These are phyloP conservation scores for Laticauda colubrina DNA, from an alignment of 2,113 vertebrate genomes.

Conservation along the genomic window DNA sequence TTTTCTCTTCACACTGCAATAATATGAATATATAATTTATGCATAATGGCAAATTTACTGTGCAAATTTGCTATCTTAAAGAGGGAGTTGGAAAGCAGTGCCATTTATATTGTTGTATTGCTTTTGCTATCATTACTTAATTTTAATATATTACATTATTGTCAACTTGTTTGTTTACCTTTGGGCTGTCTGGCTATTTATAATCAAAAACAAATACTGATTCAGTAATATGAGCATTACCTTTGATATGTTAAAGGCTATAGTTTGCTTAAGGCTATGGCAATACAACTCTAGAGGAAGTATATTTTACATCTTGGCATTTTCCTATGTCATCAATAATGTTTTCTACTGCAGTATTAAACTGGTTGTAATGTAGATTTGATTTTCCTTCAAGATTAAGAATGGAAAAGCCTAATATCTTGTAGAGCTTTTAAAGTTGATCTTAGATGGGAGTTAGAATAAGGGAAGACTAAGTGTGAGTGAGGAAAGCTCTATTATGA, in stretches of 20 bases:
- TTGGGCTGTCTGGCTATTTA: background rate
- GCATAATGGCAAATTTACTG: background rate
- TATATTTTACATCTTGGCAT: background rate
- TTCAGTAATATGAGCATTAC: background rate
- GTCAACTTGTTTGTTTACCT: background rate
- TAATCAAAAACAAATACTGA: background rate
- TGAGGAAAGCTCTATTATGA: background rate
- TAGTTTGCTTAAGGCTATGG: background rate
- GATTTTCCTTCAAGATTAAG: background rate
- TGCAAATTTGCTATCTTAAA: background rate
- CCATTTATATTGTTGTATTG: background rate
- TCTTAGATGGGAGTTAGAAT: background rate
- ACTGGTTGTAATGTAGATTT: slow-evolving; percentile 9
- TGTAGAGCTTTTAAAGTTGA: background rate
- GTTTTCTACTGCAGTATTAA: slow-evolving; percentile 6
- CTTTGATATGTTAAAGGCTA: background rate
- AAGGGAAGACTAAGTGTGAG: background rate
- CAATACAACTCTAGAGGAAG: background rate
- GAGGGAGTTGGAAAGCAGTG: background rate
- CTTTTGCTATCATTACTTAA: background rate
- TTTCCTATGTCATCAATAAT: background rate
- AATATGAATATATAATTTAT: background rate
- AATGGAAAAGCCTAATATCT: background rate
- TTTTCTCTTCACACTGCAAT: background rate
- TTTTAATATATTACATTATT: background rate